phyloP scores from a whole-genome alignment of 2,113 vertebrate genomes.

The Beaufortia kweichowensis region DNA sequence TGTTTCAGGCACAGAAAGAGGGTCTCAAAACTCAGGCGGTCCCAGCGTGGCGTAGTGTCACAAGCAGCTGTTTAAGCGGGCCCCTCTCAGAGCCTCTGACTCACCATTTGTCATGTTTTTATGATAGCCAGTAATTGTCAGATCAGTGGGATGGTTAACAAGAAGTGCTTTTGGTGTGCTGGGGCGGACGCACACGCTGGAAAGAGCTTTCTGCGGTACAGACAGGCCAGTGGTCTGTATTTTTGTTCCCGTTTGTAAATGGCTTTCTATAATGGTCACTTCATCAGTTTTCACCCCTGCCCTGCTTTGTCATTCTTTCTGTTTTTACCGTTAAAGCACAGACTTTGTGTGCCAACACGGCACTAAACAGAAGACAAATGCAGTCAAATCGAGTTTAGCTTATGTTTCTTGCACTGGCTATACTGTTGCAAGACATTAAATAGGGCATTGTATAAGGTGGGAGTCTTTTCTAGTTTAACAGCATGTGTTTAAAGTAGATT shows the following conservation, averaged over 20 bases:
- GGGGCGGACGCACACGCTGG: slow-evolving; percentile 54
- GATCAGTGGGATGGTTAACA: slow-evolving; percentile 69
- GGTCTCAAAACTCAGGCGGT: slow-evolving; percentile 20
- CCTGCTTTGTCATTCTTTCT: slow-evolving; percentile 49
- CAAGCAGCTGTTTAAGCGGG: slow-evolving; percentile 26
- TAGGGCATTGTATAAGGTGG: too few relatives aligned
- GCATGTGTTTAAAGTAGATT: too few relatives aligned
- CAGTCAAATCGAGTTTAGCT: background rate
- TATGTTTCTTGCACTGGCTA: too few relatives aligned
- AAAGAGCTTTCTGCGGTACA: slow-evolving; percentile 49
- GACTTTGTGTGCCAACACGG: slow-evolving; percentile 4
- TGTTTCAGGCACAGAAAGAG: slow-evolving; percentile 35
- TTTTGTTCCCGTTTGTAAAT: slow-evolving; percentile 47
- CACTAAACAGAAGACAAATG: slow-evolving; percentile 3
- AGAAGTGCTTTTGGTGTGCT: slow-evolving; percentile 66
- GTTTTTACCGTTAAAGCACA: slow-evolving; percentile 35
- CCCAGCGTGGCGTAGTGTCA: slow-evolving; percentile 14
- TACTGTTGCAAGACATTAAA: too few relatives aligned
- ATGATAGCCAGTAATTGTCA: slow-evolving; percentile 70
- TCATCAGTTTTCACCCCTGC: slow-evolving; percentile 49
- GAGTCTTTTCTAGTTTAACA: too few relatives aligned
- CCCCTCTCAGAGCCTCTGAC: slow-evolving; percentile 66
- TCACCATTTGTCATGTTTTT: slow-evolving; percentile 68
- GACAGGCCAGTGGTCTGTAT: slow-evolving; percentile 43
- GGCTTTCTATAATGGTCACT: slow-evolving; percentile 36